Conservation (phyloP, 2,888 invertebrate genomes). For the Augiades crinisus region DNA sequence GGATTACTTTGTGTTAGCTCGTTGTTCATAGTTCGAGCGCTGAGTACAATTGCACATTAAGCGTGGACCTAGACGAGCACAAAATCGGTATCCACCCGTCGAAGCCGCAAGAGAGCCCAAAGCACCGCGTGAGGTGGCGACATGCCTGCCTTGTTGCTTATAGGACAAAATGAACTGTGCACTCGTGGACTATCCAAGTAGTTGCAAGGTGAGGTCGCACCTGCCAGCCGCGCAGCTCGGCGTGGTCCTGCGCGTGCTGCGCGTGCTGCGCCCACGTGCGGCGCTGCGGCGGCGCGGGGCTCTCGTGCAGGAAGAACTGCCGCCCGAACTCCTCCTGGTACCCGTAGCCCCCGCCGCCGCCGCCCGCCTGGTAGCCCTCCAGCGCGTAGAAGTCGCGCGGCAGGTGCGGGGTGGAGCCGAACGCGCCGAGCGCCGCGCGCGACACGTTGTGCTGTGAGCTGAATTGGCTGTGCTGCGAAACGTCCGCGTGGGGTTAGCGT, state of each 20-base stretch:
- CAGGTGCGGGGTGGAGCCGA: slow-evolving; percentile 77
- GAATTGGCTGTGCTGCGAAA: slow-evolving; percentile 78
- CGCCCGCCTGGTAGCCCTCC: slow-evolving; percentile 38
- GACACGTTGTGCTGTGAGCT: slow-evolving; percentile 79
- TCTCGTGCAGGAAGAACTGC: slow-evolving; percentile 90
- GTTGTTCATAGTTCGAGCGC: no score
- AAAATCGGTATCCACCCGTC: no score
- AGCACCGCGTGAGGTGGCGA: no score
- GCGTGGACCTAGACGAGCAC: no score
- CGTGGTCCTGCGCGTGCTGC: slow-evolving; percentile 82
- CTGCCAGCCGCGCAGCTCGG: slow-evolving; percentile 76
- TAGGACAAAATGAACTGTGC: no score
- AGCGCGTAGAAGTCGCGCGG: slow-evolving; percentile 49
- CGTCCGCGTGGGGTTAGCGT: slow-evolving; percentile 10
- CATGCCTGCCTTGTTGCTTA: no score
- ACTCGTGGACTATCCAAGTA: no score
- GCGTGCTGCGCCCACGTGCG: slow-evolving; percentile 85
- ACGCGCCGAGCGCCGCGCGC: slow-evolving; percentile 53
- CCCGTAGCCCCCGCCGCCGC: slow-evolving; percentile 48
- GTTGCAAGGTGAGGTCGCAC: no score
- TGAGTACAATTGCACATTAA: no score
- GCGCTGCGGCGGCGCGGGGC: slow-evolving; percentile 79
- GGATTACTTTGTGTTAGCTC: no score
- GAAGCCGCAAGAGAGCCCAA: no score
- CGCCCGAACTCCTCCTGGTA: slow-evolving; percentile 55